Base-by-base conservation (phyloP, 1,140 invertebrate genomes). In the Brachionus calyciflorus region DNA sequence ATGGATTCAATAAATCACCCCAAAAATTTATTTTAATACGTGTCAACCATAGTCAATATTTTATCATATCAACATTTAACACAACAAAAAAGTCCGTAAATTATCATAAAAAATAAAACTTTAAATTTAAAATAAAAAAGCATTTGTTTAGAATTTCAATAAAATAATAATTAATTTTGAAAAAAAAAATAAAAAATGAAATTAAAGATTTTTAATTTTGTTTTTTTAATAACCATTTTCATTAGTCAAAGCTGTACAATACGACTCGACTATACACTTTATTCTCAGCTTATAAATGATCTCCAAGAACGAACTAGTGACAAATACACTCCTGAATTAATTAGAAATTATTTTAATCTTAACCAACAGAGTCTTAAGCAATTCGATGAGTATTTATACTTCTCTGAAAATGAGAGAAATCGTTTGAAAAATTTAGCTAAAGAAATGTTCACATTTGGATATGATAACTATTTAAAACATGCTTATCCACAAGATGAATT, bases 401-500 rank as follows among this genome's bases (percentile, higher is more conserved):
- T 76, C 48, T 6, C 49, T 4, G 41, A 48, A 76, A 40, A 30
- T n/a, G 49, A 76, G 21, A 55, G 55, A 46, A 40, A 57, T 4
- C 49, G 37, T 2, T 24, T 40, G n/a, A 55, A 55, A 57, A 41
- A 41, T 51, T n/a, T 70, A 77, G 46, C 46, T 10, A 26, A 82
- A 78, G 81, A 86, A 78, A 89, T 89, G 87, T 89, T 89, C 81
- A 82, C 84, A 46, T 88, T 87, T 81, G 87, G 83, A 12, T 88
- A 88, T 78, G 86, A 88, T 77, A 88, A 83, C 80, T 89, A 89
- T 79, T 87, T 89, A 84, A 85, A 84, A 79, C 81, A 88, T 83
- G 88, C 88, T 4, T 89, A 86, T 81, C 88, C 88, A 3, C 78
- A 85, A 51, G 88, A 89, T 81, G 88, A 89, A 80, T 79, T 89